Conservation (phyloP, 2,888 invertebrate species). For the Patella pellucida region DNA sequence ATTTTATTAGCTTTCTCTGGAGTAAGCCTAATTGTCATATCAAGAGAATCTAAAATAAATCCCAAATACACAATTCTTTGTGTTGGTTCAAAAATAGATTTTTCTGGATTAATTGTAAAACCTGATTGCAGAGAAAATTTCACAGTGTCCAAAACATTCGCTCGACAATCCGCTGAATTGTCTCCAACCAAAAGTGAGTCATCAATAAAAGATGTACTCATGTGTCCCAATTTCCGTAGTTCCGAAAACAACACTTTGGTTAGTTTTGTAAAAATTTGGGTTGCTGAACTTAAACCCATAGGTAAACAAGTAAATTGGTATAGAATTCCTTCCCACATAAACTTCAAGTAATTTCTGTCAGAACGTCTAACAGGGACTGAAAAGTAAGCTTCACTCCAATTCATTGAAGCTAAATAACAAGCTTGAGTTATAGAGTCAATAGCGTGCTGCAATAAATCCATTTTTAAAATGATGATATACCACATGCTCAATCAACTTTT, state of each 20-base stretch:
- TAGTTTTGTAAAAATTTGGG: not conserved
- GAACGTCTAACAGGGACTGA: conserved; percentile 17
- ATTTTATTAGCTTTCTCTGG: conserved; percentile 13
- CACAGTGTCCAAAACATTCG: conserved; percentile 17
- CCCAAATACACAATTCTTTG: conserved; percentile 17
- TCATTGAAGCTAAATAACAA: conserved; percentile 22
- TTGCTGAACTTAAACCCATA: conserved; percentile 12
- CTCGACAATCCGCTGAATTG: conserved; percentile 3
- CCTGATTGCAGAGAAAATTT: not conserved
- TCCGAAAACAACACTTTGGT: conserved; percentile 3
- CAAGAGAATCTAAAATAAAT: conserved; percentile 16
- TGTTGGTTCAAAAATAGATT: conserved; percentile 13
- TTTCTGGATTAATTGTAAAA: conserved; percentile 9
- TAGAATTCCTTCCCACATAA: conserved; percentile 22
- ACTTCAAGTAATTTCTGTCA: conserved; percentile 19
- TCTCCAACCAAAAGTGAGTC: conserved; percentile 14
- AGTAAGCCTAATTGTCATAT: conserved; percentile 13
- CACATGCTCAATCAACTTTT: not conserved
- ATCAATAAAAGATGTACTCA: conserved; percentile 16
- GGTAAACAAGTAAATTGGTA: conserved; percentile 21
- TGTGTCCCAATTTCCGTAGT: conserved; percentile 6
- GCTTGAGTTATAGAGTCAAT: not conserved
- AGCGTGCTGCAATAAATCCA: not conserved
- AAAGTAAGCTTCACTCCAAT: conserved; percentile 26
- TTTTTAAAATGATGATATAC: not conserved